Evolutionary conservation across 2,113 vertebrate genomes (phyloP).

Genomic region (Vulpes ferrilata): DNA sequence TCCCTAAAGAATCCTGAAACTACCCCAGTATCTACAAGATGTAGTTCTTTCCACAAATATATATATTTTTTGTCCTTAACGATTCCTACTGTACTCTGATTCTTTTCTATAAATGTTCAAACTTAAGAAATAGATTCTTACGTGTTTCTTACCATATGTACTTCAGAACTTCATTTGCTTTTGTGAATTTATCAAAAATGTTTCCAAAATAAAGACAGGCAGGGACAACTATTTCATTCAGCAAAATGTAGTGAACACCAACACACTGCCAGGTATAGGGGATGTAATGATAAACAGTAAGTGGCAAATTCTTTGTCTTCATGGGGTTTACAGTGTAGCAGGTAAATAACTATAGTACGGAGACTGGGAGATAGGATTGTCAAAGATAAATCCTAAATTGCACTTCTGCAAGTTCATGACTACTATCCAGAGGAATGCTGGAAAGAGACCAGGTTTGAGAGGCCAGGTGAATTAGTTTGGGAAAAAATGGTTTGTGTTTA

Average conservation of each 20-base stretch:
- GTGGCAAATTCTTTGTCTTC: not conserved
- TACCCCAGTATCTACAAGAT: slow-evolving; percentile 3
- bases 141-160: not conserved
- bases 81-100: not conserved
- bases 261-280: no score
- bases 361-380: not conserved
- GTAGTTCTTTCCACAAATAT: slow-evolving; percentile 26
- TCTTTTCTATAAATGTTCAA: slow-evolving; percentile 48
- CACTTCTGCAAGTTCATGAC: not conserved
- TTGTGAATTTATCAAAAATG: slow-evolving; percentile 38
- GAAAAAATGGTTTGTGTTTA: not conserved
- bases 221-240: not conserved
- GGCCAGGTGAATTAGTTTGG: not conserved
- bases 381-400: not conserved
- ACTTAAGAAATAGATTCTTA: slow-evolving; percentile 41
- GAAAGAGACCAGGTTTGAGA: not conserved
- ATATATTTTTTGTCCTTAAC: slow-evolving; percentile 10
- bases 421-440: not conserved
- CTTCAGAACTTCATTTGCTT: slow-evolving; percentile 28
- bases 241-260: not conserved
- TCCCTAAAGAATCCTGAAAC: slow-evolving; percentile 22
- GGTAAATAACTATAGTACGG: not conserved
- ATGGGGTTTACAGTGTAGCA: not conserved
- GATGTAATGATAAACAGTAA: not conserved
- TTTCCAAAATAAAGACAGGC: slow-evolving; percentile 24